Conservation (phyloP, 2,888 invertebrate species). For the Eristalinus sepulchralis region DNA sequence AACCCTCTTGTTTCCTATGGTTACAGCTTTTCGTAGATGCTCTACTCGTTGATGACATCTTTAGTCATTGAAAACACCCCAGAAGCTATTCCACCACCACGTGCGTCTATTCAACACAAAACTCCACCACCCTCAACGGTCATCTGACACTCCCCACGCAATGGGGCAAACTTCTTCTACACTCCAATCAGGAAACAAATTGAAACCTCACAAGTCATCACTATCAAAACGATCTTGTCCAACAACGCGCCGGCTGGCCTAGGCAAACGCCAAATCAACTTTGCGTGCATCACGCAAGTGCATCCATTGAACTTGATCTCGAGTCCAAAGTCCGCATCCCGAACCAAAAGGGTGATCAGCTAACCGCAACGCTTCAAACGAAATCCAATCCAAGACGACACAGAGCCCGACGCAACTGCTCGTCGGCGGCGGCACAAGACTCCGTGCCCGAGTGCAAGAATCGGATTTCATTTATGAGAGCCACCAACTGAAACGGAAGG, state of each 20-base stretch:
- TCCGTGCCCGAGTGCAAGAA: not conserved
- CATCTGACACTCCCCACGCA: not conserved
- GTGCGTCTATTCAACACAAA: too few relatives aligned
- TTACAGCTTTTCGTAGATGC: too few relatives aligned
- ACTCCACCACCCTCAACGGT: too few relatives aligned
- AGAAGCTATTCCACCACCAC: too few relatives aligned
- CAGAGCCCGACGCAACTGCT: slow-evolving; percentile 38
- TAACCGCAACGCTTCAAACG: slow-evolving; percentile 66
- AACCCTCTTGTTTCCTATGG: too few relatives aligned
- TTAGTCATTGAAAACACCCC: too few relatives aligned
- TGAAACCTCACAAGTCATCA: slow-evolving; percentile 7
- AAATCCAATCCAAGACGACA: slow-evolving; percentile 62
- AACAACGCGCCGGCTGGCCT: not conserved
- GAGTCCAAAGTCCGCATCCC: slow-evolving; percentile 38
- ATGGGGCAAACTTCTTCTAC: not conserved
- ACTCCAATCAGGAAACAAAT: not conserved
- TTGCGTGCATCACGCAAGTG: slow-evolving; percentile 63
- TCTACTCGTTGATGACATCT: too few relatives aligned
- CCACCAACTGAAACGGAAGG: slow-evolving; percentile 58
- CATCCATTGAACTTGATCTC: slow-evolving; percentile 63
- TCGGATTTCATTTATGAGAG: slow-evolving; percentile 60
- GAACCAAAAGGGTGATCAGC: slow-evolving; percentile 57
- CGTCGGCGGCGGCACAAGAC: slow-evolving; percentile 2
- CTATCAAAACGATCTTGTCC: slow-evolving; percentile 9
- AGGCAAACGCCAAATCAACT: not conserved